Conservation (phyloP, 1,140 invertebrate species). For the Drosophila sproati region DNA sequence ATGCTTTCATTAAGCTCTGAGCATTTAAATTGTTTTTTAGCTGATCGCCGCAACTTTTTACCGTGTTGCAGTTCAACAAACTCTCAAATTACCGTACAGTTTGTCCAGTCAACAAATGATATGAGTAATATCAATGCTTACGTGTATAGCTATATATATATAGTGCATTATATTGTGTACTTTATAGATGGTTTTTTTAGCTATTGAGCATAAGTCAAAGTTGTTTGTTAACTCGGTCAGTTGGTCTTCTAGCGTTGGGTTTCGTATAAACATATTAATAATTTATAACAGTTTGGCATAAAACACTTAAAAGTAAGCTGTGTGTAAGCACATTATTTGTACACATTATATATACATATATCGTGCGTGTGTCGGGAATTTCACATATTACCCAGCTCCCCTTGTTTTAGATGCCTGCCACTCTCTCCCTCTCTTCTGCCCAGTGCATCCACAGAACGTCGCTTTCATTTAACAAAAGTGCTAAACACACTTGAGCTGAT, state of each 20-base stretch:
- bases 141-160: conserved; percentile 2
- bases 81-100: conserved; percentile 59
- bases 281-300: background rate
- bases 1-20: conserved; percentile 1
- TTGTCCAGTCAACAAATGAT: conserved; percentile 27
- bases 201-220: conserved; percentile 19
- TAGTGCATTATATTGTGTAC: background rate
- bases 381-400: conserved; percentile 38
- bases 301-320: background rate
- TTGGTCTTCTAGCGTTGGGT: conserved; percentile 63
- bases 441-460: conserved; percentile 17
- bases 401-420: background rate
- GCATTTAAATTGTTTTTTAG: conserved; percentile 7
- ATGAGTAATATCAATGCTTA: background rate
- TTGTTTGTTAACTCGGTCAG: conserved; percentile 48
- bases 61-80: conserved; percentile 69
- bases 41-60: conserved; percentile 49
- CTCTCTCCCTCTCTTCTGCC: background rate
- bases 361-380: conserved; percentile 40
- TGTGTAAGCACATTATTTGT: background rate
- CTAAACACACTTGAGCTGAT: conserved; percentile 29
- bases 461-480: conserved; percentile 62
- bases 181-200: too few species aligned
- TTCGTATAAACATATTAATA: background rate
- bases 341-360: conserved; percentile 15